Evolutionary conservation across 2,888 invertebrate species (phyloP).

Genomic region (Ctenicera cuprea): DNA sequence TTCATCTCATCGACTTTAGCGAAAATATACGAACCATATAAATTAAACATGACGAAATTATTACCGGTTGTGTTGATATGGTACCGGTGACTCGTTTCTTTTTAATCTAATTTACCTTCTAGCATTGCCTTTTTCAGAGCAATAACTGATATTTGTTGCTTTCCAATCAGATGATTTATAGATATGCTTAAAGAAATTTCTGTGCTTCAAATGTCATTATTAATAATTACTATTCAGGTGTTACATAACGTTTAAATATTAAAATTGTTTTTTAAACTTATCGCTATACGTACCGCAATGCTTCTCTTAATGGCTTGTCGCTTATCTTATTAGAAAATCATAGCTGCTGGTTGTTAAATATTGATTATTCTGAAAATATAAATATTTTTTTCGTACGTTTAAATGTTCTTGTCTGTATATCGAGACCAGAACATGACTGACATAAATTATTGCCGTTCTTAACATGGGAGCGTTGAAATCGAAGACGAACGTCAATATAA

Average conservation of each 20-base stretch:
- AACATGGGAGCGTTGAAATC: conserved; percentile 40
- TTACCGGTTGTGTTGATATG: background rate
- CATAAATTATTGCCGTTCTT: conserved; percentile 31
- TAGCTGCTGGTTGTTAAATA: no score
- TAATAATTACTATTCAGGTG: background rate
- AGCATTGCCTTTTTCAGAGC: no score
- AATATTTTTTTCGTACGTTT: no score
- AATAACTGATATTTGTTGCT: background rate
- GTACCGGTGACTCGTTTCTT: no score
- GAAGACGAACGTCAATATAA: conserved; percentile 35
- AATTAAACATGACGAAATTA: conserved; percentile 1
- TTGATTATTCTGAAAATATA: no score
- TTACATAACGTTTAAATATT: background rate
- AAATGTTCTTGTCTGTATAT: background rate
- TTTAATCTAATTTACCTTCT: no score
- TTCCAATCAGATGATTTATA: background rate
- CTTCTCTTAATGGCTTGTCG: no score
- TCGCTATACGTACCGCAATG: background rate
- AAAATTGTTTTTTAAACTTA: background rate
- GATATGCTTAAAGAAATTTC: background rate
- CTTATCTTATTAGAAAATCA: no score
- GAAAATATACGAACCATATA: background rate
- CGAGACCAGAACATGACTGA: background rate
- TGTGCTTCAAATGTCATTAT: background rate
- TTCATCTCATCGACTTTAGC: background rate